A percentile compares a stretch with the other conserved stretches of the same genome.
phyloP scores from a whole-genome alignment of 37 sponge, comb jelly and placozoan species.

The Tethya wilhelma region DNA sequence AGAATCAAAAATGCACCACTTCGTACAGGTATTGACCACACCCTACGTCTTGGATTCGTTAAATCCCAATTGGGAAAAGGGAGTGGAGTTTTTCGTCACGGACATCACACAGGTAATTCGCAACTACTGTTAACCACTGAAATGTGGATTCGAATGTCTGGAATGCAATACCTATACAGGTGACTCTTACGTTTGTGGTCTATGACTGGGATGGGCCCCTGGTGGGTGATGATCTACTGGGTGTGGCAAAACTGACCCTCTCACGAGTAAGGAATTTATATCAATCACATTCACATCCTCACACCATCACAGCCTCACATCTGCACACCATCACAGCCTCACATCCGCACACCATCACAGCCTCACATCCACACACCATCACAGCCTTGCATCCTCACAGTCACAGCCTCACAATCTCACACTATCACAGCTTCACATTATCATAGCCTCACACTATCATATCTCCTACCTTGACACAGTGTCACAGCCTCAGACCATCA shows the following conservation, averaged over 20 bases:
- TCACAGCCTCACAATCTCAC: no score
- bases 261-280: not conserved
- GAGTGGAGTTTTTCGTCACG: constrained; percentile 50
- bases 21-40: constrained; percentile 38
- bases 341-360: no score
- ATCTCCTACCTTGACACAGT: constrained; percentile 3
- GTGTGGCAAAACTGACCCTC: constrained; percentile 40
- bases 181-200: constrained; percentile 48
- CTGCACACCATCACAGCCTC: no score
- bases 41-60: constrained; percentile 44
- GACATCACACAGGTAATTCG: constrained; percentile 48
- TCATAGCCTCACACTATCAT: not conserved
- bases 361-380: no score
- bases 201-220: constrained; percentile 70
- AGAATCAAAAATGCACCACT: not conserved
- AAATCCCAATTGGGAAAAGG: constrained; percentile 54
- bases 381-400: no score
- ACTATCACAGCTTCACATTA: not conserved
- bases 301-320: no score
- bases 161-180: constrained; percentile 15
- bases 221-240: constrained; percentile 58
- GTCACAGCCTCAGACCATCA: not conserved
- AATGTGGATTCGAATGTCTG: not conserved
- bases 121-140: not conserved
- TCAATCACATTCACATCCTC: no score